These are phyloP conservation scores for Phalacrocorax aristotelis DNA, from an alignment of 2,113 vertebrate species.

Conservation along the genomic window DNA sequence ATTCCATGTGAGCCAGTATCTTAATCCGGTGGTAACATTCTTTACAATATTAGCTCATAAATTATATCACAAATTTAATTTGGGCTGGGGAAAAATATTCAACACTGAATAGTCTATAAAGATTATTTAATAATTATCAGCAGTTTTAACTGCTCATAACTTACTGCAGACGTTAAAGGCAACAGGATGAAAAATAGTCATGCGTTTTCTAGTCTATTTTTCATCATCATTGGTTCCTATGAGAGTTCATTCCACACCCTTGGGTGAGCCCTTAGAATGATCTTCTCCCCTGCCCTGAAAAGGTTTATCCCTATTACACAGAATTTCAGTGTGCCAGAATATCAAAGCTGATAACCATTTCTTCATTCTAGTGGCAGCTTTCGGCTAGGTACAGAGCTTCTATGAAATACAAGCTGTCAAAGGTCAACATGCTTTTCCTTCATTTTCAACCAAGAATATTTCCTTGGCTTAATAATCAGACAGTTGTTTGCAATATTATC, in stretches of 20 bases:
- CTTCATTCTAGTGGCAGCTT: not conserved
- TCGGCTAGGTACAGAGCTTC: not conserved
- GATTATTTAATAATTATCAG: not conserved
- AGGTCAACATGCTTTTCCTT: not conserved
- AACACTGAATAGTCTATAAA: not conserved
- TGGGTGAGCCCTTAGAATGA: not conserved
- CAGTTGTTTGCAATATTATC: not conserved
- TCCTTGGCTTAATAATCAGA: not conserved
- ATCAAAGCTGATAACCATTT: not conserved
- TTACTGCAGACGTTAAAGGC: not conserved
- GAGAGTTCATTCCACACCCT: not conserved
- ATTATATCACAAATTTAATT: not conserved
- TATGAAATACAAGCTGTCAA: not conserved
- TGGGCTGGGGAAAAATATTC: not conserved
- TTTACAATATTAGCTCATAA: not conserved
- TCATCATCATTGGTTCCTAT: not conserved
- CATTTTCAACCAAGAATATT: not conserved
- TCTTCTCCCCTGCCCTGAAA: not conserved
- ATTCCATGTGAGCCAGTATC: not conserved
- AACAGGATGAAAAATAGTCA: not conserved
- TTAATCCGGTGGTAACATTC: not conserved
- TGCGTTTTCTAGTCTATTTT: not conserved
- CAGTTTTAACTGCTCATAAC: not conserved
- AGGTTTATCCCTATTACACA: not conserved
- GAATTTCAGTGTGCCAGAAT: not conserved